Conservation (phyloP, 1,140 invertebrate genomes). For the Brachionus sp. region DNA sequence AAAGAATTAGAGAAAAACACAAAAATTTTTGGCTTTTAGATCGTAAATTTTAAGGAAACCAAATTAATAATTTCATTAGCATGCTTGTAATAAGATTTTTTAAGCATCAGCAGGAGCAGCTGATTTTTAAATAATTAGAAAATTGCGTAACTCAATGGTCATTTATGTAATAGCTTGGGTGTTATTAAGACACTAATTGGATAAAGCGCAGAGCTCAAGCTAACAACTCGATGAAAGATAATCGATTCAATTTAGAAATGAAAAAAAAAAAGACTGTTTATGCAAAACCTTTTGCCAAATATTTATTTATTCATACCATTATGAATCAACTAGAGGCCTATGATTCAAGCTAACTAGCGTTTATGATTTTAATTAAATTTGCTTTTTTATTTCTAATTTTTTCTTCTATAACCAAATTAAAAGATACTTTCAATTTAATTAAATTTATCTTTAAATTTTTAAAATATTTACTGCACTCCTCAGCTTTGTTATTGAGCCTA, state of each 20-base stretch:
- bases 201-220: not conserved
- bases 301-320: conserved; percentile 20
- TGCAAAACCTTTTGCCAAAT: conserved; percentile 16
- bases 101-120: not conserved
- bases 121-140: not conserved
- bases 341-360: not conserved
- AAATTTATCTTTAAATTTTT: not conserved
- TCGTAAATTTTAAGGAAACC: not conserved
- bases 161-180: not conserved
- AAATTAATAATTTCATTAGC: not conserved
- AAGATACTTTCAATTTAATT: conserved; percentile 19
- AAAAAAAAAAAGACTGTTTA: not conserved
- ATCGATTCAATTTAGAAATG: not conserved
- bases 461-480: not conserved
- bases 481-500: not conserved
- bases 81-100: not conserved
- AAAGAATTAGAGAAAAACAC: not conserved
- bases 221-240: not conserved
- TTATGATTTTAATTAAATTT: conserved; percentile 35
- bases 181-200: conserved; percentile 1
- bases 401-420: not conserved
- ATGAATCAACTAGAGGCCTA: conserved; percentile 7
- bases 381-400: not conserved
- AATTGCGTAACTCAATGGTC: not conserved
- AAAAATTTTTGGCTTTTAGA: not conserved